Evolutionary conservation across 1,140 invertebrate species (phyloP).

Genomic region (Sminthurides bifidus): DNA sequence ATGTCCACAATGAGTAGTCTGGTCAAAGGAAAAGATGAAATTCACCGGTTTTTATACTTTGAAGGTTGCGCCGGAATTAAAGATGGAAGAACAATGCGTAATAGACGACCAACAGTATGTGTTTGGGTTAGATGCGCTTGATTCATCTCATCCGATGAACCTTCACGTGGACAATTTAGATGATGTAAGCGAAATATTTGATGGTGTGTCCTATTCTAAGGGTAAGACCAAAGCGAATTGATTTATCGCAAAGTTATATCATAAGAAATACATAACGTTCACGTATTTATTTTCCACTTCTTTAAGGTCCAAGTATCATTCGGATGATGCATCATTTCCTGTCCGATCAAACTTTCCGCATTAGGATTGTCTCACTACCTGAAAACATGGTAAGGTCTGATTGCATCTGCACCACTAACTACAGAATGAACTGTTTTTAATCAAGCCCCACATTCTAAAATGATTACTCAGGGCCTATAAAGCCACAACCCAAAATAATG

Average conservation of each 20-base stretch:
- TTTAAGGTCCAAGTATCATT: conserved; percentile 59
- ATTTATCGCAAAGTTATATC: too few species aligned
- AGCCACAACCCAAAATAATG: conserved; percentile 70
- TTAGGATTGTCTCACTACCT: conserved; percentile 66
- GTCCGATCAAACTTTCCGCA: conserved; percentile 67
- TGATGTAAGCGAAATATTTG: conserved; percentile 88
- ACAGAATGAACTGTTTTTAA: background rate
- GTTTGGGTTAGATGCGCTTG: conserved; percentile 68
- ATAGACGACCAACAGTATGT: conserved; percentile 68
- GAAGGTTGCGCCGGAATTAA: conserved; percentile 70
- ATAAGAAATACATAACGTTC: too few species aligned
- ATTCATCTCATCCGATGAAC: conserved; percentile 82
- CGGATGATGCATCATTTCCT: conserved; percentile 91
- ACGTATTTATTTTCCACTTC: background rate
- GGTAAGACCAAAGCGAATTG: too few species aligned
- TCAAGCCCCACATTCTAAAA: background rate
- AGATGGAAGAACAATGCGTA: conserved; percentile 70
- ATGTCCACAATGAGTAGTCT: too few species aligned
- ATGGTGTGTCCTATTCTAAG: conserved; percentile 84
- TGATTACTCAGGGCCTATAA: conserved; percentile 48
- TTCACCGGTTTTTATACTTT: too few species aligned
- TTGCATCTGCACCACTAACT: background rate
- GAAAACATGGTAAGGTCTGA: conserved; percentile 45
- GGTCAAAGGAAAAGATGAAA: too few species aligned
- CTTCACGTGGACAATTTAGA: conserved; percentile 72